Percentiles rank a stretch among this genome's conserved stretches.
Evolutionary conservation across 2,797 vertebrate species (phyloP).

Genomic region (Philypnodon macrostomus): DNA sequence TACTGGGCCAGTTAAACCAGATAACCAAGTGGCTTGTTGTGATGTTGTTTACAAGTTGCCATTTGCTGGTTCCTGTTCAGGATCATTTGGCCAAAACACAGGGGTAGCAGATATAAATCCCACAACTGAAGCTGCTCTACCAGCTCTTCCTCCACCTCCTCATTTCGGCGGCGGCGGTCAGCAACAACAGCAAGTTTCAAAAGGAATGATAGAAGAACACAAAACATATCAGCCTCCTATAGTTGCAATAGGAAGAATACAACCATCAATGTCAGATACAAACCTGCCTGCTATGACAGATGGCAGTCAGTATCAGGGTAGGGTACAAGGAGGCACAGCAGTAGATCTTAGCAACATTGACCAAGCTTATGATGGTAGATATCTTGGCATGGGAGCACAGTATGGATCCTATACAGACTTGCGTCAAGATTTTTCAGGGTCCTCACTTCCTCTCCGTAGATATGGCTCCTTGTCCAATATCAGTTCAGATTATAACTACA

Average conservation of each 20-base stretch:
- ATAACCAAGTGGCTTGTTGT: slow-evolving; percentile 94
- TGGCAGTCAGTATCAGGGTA: slow-evolving; percentile 82
- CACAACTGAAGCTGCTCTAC: slow-evolving; percentile 66
- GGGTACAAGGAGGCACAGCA: slow-evolving; percentile 82
- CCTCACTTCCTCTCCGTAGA: slow-evolving; percentile 87
- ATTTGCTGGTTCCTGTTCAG: slow-evolving; percentile 89
- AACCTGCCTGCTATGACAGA: slow-evolving; percentile 84
- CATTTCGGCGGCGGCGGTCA: slow-evolving; percentile 75
- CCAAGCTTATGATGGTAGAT: slow-evolving; percentile 87
- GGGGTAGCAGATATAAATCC: slow-evolving; percentile 80
- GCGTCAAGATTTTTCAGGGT: slow-evolving; percentile 84
- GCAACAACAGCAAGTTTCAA: slow-evolving; percentile 70
- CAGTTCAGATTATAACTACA: slow-evolving; percentile 87
- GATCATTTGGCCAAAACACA: slow-evolving; percentile 83
- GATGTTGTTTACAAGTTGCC: slow-evolving; percentile 98
- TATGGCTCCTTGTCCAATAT: slow-evolving; percentile 97
- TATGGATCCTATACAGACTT: slow-evolving; percentile 97
- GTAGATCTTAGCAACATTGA: slow-evolving; percentile 91
- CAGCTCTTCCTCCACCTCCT: slow-evolving; percentile 62
- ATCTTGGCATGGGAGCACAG: slow-evolving; percentile 88
- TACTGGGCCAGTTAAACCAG: slow-evolving; percentile 87
- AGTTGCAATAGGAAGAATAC: slow-evolving; percentile 81
- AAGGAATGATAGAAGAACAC: slow-evolving; percentile 65
- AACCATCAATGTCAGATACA: slow-evolving; percentile 95
- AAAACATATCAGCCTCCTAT: slow-evolving; percentile 77